Evolutionary conservation across 2,797 vertebrate genomes (phyloP).

Genomic region (Labroides dimidiatus): DNA sequence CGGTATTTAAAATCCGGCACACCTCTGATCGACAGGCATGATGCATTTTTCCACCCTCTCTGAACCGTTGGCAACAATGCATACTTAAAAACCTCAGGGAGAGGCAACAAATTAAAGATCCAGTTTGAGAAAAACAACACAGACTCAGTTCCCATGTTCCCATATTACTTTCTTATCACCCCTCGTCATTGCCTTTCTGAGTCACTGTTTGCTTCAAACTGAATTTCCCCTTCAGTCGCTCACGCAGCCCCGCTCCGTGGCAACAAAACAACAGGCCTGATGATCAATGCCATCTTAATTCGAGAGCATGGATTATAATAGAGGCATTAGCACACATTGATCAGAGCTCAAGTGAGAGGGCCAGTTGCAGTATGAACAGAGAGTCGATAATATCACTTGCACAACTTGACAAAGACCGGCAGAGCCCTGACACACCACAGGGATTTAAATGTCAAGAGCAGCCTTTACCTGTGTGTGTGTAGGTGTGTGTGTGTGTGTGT

Average conservation of each 20-base stretch:
- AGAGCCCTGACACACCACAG: conserved; percentile 44
- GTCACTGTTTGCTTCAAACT: conserved; percentile 37
- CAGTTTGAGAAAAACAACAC: conserved; percentile 29
- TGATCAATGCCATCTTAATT: conserved; percentile 83
- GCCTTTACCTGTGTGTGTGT: neutral
- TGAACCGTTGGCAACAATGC: conserved; percentile 35
- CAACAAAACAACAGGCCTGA: conserved; percentile 41
- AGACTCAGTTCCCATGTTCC: neutral
- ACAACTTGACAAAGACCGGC: conserved; percentile 54
- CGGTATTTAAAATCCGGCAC: conserved; percentile 65
- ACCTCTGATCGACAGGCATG: conserved; percentile 59
- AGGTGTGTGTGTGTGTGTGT: too few species aligned
- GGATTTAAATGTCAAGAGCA: conserved; percentile 72
- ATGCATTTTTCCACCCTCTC: conserved; percentile 49
- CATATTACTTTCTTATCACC: conserved; percentile 13
- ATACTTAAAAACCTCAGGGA: conserved; percentile 59
- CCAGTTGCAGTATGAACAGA: conserved; percentile 58
- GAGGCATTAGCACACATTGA: conserved; percentile 81
- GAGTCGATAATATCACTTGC: conserved; percentile 73
- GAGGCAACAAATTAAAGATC: conserved; percentile 51
- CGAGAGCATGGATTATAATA: conserved; percentile 81
- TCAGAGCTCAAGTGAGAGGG: conserved; percentile 57
- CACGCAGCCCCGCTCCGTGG: conserved; percentile 36
- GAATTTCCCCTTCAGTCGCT: conserved; percentile 31
- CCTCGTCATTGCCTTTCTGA: neutral